Evolutionary conservation across 2,888 invertebrate species (phyloP).

Genomic region (Drosophila neonasuta): DNA sequence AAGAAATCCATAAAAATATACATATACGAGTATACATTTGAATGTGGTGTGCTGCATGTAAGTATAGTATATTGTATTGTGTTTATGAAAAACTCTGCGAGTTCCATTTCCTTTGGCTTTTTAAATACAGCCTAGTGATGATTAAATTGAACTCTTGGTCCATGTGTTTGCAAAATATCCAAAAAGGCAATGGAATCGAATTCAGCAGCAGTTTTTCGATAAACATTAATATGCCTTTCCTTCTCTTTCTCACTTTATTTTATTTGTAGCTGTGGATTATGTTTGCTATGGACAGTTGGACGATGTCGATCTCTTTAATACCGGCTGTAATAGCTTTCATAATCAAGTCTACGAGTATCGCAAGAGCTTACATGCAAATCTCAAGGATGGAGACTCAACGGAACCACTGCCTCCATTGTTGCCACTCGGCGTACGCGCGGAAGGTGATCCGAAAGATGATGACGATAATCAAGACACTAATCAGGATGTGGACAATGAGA

Average conservation of each 20-base stretch:
- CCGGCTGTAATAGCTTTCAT: constrained; percentile 78
- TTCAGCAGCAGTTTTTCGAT: constrained; percentile 71
- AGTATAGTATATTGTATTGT: constrained; percentile 62
- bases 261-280: constrained; percentile 78
- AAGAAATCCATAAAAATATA: constrained; percentile 6
- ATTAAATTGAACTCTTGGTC: constrained; percentile 73
- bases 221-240: constrained; percentile 22
- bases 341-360: constrained; percentile 80
- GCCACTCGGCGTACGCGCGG: constrained; percentile 67
- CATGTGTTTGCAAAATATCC: constrained; percentile 80
- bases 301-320: constrained; percentile 78
- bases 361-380: constrained; percentile 77
- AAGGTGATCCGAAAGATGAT: constrained; percentile 64
- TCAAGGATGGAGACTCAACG: constrained; percentile 65
- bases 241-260: constrained; percentile 28
- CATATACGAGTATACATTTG: constrained; percentile 5
- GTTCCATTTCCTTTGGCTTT: constrained; percentile 76
- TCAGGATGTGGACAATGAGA: constrained; percentile 28
- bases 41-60: constrained; percentile 48
- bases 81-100: constrained; percentile 69
- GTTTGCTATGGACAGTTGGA: constrained; percentile 79
- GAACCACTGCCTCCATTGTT: constrained; percentile 75
- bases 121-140: constrained; percentile 25
- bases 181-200: constrained; percentile 80
- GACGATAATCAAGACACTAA: constrained; percentile 30